Base-by-base conservation (phyloP, 2,888 invertebrate species). In the Epinotia bilunana region DNA sequence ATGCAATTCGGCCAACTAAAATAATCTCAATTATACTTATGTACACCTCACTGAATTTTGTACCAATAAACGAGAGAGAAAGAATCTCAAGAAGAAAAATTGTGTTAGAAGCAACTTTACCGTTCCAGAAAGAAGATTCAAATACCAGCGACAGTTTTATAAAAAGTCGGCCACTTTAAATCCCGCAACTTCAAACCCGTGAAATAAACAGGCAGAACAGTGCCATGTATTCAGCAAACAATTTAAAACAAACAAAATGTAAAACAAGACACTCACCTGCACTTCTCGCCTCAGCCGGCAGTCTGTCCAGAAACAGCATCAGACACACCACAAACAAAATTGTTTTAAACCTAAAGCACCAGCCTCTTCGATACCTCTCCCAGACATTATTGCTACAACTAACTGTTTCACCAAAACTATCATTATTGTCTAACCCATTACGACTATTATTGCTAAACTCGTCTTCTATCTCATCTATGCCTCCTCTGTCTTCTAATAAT, bases 401-500 rank as follows among this genome's bases (percentile, higher is more conserved):
- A 79, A 80, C 76, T 77, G 77, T 71, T 68, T 78, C 79, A 76
- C 79, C 79, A 86, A 84, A 85, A 84, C 84, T 84, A 89, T 83
- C 81, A 82, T 86, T 88, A 90, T 84, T 87, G 85, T 88, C 84
- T 86, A 87, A 78, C 71, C 78, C 80, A 81, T 83, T 81, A 80
- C 80, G 78, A 83, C 88, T 90, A 88, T 82, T 89, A 87, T 87
- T 88, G 85, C 88, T 88, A 86, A 72, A 77, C 74, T 80, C 80
- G 84, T 81, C 78, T 76, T 79, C 79, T 81, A 82, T 78, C 18
- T 80, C 78, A 73, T 81, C 84, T 74, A 84, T 85, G 73, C 87
- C 88, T 78, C 93, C 94, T 94, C 94, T 92, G 79, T 94, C 94
- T 86, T 93, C 93, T 82, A 93, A 79, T 77, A 92, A 86, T 12